These are phyloP conservation scores for Brachyrhaphis roseni DNA, from an alignment of 2,797 vertebrate genomes.

Conservation along the genomic window DNA sequence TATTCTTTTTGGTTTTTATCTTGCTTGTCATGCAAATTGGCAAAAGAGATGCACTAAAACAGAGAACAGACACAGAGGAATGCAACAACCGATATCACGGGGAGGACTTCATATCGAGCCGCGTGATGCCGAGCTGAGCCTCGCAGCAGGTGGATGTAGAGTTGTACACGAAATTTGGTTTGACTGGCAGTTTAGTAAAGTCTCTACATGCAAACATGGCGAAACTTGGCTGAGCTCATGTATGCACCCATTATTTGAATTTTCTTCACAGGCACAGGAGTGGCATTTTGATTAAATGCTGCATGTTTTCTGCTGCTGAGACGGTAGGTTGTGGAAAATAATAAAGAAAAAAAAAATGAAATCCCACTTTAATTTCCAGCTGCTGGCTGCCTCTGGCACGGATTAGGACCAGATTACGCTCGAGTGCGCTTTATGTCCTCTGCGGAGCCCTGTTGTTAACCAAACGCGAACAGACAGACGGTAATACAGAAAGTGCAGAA, in stretches of 20 bases:
- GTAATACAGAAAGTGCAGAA: constrained; percentile 27
- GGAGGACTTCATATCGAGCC: constrained; percentile 23
- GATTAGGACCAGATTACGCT: constrained; percentile 65
- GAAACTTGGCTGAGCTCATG: constrained; percentile 23
- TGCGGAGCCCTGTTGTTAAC: constrained; percentile 29
- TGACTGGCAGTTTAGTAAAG: constrained; percentile 34
- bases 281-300: constrained; percentile 36
- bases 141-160: constrained; percentile 23
- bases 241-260: constrained; percentile 11
- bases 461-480: constrained; percentile 46
- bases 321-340: constrained; percentile 25
- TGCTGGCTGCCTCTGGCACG: constrained; percentile 61
- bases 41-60: constrained; percentile 34
- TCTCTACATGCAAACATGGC: constrained; percentile 9
- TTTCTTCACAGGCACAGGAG: neutral
- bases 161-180: constrained; percentile 2
- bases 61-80: constrained; percentile 6
- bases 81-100: constrained; percentile 18
- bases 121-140: constrained; percentile 25
- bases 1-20: constrained; percentile 48
- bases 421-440: constrained; percentile 45
- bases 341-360: constrained; percentile 42
- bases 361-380: constrained; percentile 62
- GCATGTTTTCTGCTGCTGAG: constrained; percentile 14
- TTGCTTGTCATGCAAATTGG: constrained; percentile 56